Conservation (phyloP, 1,140 invertebrate genomes). For the Neuroterus valhalla region DNA sequence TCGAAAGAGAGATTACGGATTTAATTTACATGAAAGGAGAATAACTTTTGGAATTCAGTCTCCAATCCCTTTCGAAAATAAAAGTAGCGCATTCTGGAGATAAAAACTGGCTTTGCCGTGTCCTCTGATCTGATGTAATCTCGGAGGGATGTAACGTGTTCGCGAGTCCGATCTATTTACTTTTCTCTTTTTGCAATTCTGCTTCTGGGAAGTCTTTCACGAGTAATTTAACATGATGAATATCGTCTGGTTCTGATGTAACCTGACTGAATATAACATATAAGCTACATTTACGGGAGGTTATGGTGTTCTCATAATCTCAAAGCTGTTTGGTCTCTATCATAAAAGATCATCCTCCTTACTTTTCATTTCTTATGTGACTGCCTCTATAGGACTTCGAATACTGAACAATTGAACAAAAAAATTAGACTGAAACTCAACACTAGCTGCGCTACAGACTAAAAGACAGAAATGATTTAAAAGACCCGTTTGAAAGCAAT, state of each 20-base stretch:
- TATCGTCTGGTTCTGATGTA: slow-evolving; percentile 16
- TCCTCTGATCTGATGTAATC: neutral
- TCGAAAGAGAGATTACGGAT: no score
- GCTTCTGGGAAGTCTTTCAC: slow-evolving; percentile 19
- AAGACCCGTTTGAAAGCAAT: no score
- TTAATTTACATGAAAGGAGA: no score
- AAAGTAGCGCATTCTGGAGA: neutral
- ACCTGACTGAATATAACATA: neutral
- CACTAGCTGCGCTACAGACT: no score
- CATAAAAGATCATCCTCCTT: no score
- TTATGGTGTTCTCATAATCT: no score
- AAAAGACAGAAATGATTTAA: no score
- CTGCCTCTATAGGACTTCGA: no score
- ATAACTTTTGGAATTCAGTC: neutral
- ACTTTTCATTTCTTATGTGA: no score
- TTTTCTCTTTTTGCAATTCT: neutral
- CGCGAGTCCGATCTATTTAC: slow-evolving; percentile 7
- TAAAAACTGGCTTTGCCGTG: slow-evolving; percentile 1
- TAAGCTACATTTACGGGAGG: neutral
- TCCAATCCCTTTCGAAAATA: neutral
- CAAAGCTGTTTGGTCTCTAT: no score
- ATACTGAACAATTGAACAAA: no score
- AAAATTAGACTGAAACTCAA: no score
- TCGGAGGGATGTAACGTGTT: neutral
- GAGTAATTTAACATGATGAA: slow-evolving; percentile 24